Percentiles rank a stretch among this genome's conserved stretches.
phyloP scores from a whole-genome alignment of 2,797 vertebrate species.

The Pterois miles region DNA sequence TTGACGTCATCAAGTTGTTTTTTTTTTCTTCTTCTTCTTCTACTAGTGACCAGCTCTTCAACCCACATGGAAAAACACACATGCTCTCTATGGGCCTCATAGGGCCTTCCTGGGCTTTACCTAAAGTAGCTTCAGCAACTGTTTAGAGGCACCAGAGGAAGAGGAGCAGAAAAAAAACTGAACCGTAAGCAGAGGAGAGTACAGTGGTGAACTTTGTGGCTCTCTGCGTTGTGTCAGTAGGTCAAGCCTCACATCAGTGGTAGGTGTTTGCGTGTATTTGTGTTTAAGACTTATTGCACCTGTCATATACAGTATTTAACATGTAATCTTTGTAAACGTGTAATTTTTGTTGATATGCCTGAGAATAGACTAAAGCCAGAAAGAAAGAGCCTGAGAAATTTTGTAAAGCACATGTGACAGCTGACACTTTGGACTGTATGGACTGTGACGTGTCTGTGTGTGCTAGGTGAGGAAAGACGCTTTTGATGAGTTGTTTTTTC shows the following conservation, averaged over 20 bases:
- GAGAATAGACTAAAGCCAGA: conserved; percentile 6
- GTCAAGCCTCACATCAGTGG: conserved; percentile 43
- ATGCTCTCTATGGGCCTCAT: conserved; percentile 47
- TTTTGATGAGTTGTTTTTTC: conserved; percentile 28
- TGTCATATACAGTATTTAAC: conserved; percentile 22
- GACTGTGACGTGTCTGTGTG: conserved; percentile 15
- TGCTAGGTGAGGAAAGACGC: conserved; percentile 20
- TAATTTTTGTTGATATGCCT: neutral
- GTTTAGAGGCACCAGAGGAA: conserved; percentile 23
- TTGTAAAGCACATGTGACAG: conserved; percentile 17
- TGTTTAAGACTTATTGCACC: conserved; percentile 29
- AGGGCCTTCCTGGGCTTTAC: conserved; percentile 50
- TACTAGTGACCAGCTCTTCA: conserved; percentile 71
- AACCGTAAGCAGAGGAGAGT: conserved; percentile 1
- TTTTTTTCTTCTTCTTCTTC: conserved; percentile 48
- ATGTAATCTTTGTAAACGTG: too few relatives aligned
- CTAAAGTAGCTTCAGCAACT: conserved; percentile 30
- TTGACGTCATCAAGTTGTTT: conserved; percentile 55
- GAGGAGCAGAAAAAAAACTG: conserved; percentile 5
- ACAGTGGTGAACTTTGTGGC: conserved; percentile 38
- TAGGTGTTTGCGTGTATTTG: neutral
- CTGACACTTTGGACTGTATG: neutral
- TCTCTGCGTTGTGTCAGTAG: conserved; percentile 52
- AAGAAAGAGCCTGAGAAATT: neutral
- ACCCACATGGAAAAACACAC: conserved; percentile 76